phyloP scores from a whole-genome alignment of 2,113 vertebrate genomes.

The Mustela nigripes region DNA sequence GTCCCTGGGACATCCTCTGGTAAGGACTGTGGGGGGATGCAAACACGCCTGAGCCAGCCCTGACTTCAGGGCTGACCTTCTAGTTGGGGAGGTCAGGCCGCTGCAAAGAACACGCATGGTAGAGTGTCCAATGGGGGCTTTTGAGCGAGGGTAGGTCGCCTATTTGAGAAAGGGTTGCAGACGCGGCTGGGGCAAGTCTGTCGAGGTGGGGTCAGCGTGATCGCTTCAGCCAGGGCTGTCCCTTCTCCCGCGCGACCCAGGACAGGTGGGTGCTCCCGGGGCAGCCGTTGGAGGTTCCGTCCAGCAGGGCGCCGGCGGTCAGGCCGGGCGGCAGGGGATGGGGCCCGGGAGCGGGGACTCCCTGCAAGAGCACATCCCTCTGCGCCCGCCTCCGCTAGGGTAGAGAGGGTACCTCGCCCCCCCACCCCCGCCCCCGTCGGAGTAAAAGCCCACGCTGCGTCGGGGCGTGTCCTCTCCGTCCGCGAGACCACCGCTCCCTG shows the following conservation, averaged over 20 bases:
- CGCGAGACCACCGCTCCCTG: neutral
- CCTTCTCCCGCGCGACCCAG: neutral
- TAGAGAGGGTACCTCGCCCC: accelerated
- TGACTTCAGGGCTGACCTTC: neutral
- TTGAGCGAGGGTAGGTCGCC: neutral
- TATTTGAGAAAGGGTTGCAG: neutral
- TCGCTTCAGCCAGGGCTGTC: no score
- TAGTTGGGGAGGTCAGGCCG: neutral
- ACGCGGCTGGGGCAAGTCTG: neutral
- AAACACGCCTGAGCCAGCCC: neutral
- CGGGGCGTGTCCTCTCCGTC: neutral
- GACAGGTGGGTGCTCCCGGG: neutral
- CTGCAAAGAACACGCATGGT: neutral
- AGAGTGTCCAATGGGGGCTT: neutral
- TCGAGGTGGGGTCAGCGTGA: neutral
- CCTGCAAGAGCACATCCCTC: accelerated
- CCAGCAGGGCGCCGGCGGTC: neutral
- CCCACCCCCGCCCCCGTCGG: neutral
- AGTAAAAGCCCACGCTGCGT: accelerated
- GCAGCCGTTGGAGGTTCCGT: neutral
- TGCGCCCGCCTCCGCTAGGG: accelerated
- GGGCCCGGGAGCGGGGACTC: no score
- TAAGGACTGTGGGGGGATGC: neutral
- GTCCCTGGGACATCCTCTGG: neutral
- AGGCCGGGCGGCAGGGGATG: neutral